Base-by-base conservation (phyloP, 2,888 invertebrate genomes). In the Pomacea canaliculata region DNA sequence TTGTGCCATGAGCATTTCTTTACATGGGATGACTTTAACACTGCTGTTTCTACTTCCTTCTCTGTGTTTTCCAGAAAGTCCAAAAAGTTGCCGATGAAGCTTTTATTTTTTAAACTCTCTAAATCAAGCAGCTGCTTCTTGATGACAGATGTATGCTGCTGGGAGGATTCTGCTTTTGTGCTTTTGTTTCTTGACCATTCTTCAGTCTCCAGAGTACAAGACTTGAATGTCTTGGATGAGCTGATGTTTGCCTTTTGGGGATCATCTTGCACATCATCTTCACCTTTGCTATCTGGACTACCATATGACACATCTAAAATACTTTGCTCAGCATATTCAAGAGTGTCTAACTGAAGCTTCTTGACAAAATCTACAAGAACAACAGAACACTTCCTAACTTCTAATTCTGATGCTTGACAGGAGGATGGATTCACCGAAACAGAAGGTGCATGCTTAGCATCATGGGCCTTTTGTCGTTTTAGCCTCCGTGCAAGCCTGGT, bases 351-450 rank as follows among this genome's bases (percentile, higher is more conserved):
- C 71, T 82, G 77, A 60, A 86, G 78, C 77, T 86, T 82, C 75
- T 85, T 85, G n/a, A 86, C 83, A 78, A 86, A 86, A 76, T 86
- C 86, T 60, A 78, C 84, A 4, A 86, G 76, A 66, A 85, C 80
- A 19, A 86, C 85, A 19, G 81, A 81, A 71, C 86, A 86, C 13
- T 83, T 82, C 72, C 79, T 85, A 27, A 37, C 27, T 1, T 7
- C 49, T 2, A 46, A 10, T 10, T 66, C 66, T 16, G 18, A 8
- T 10, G 69, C 27, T 27, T 63, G 63, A 19, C 12, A 9, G 7
- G 27, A 27, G 10, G n/a, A n/a, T 19, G 16, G 18, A 63, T 7
- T 10, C 19, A 19, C 12, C 7, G 23, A 23, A 23, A 19, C 63
- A 63, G 16, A 63, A 10, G 27, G 2, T 18, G 9, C 13, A 12